A percentile compares a stretch with the other conserved stretches of the same genome.
phyloP scores from a whole-genome alignment of 23 tunicate genomes.

The Phallusia fumigata region DNA sequence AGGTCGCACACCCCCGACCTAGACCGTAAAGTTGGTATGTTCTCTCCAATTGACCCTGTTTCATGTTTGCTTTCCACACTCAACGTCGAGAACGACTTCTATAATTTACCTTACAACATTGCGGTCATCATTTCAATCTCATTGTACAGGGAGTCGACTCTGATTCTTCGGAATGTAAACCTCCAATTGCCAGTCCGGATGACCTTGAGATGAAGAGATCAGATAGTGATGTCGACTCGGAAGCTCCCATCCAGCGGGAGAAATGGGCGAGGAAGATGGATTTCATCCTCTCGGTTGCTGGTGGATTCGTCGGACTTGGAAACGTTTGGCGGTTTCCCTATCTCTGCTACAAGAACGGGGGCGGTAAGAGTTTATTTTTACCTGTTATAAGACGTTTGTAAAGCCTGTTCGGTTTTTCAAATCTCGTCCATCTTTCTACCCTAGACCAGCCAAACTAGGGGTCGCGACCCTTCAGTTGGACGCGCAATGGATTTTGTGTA shows the following conservation, averaged over 20 bases:
- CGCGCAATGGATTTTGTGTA: too few relatives aligned
- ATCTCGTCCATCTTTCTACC: too few relatives aligned
- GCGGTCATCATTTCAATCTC: background rate
- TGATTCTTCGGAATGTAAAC: background rate
- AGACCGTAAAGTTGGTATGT: too few relatives aligned
- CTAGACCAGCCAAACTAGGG: too few relatives aligned
- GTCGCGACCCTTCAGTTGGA: too few relatives aligned
- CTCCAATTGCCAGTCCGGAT: background rate
- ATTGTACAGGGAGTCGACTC: background rate
- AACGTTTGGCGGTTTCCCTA: conserved; percentile 99
- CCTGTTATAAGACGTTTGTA: too few relatives aligned
- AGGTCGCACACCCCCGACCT: too few relatives aligned
- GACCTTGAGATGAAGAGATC: background rate
- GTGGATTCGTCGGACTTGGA: conserved; percentile 96
- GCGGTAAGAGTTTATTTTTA: conserved; percentile 75
- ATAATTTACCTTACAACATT: too few relatives aligned
- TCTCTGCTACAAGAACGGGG: conserved; percentile 96
- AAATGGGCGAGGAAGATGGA: conserved; percentile 94
- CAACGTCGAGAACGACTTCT: too few relatives aligned
- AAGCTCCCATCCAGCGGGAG: conserved; percentile 66
- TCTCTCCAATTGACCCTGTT: too few relatives aligned
- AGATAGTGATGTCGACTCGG: conserved; percentile 12
- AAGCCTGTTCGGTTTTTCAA: too few relatives aligned
- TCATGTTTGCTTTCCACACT: too few relatives aligned
- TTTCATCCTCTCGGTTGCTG: conserved; percentile 95